phyloP scores from a whole-genome alignment of 1,140 invertebrate species.

The Neodiprion virginianus region DNA sequence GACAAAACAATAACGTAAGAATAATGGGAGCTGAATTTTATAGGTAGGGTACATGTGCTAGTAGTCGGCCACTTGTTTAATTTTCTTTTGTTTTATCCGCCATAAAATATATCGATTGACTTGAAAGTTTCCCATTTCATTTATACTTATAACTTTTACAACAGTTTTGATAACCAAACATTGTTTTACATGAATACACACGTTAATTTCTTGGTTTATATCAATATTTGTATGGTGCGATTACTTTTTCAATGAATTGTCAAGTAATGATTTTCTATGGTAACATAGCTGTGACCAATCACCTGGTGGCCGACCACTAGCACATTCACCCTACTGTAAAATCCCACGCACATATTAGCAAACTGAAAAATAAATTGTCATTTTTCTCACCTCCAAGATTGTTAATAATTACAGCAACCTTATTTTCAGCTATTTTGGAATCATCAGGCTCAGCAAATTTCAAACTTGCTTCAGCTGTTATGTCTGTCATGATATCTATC shows the following conservation, averaged over 20 bases:
- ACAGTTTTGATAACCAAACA: background rate
- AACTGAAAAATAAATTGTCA: background rate
- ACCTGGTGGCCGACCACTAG: too few relatives aligned
- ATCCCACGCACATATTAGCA: too few relatives aligned
- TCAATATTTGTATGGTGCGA: too few relatives aligned
- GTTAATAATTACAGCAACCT: constrained; percentile 36
- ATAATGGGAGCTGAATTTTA: constrained; percentile 45
- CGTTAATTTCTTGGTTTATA: too few relatives aligned
- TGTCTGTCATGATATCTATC: background rate
- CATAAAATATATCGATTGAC: too few relatives aligned
- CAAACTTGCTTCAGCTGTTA: background rate
- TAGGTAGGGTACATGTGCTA: constrained; percentile 2
- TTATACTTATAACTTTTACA: background rate
- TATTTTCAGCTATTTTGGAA: background rate
- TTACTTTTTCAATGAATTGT: too few relatives aligned
- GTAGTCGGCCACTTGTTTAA: background rate
- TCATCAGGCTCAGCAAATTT: background rate
- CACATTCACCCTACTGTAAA: too few relatives aligned
- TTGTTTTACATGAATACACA: background rate
- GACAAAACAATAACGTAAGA: constrained; percentile 70
- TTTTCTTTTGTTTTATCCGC: background rate
- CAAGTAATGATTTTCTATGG: too few relatives aligned
- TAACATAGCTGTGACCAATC: too few relatives aligned
- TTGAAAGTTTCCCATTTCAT: background rate
- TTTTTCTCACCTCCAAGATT: constrained; percentile 35